Base-by-base conservation (phyloP, 2,113 vertebrate species). In the Tichodroma muraria region DNA sequence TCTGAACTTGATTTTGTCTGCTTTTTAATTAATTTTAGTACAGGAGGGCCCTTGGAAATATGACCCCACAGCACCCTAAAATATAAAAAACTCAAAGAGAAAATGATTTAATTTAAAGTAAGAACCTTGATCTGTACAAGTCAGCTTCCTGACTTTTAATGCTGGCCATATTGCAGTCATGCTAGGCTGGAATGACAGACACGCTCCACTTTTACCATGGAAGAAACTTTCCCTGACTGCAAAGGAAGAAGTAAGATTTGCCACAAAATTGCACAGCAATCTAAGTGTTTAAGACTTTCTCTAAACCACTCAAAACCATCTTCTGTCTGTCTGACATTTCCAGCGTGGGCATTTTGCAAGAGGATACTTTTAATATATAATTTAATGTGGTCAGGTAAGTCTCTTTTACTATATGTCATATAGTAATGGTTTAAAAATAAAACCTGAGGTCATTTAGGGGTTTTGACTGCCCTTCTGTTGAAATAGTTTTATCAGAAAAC, bases 241-340 rank as follows among this genome's bases (percentile, higher is more conserved):
- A 95, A 49, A 88, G 69, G 80, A 92, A 94, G 59, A 84, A 90
- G 68, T 73, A 52, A 83, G 72, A 84, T 66, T 90, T 92, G 88
- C 89, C 94, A 91, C 91, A 95, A 95, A 95, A 94, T 88, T 84
- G 85, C 72, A 83, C 40, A 85, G 85, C 88, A 93, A 68, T 80
- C 49, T 56, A 75, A 91, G 77, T 71, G 56, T 90, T 96, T 93
- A 88, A 95, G 71, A 85, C 47, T 80, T 89, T 93, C 85, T 80
- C 65, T 71, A 93, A 95, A 94, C 72, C 45, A 78, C 82, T 79
- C 44, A 56, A 93, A 95, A 40, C n/a, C 21, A 93, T 57, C 64
- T 90, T 52, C 64, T 86, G 75, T 85, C 79, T 95, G 72, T 81
- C 85, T 93, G 82, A 86, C 23, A 45, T 84, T 83, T 94, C 61